Conservation (phyloP, 2,113 vertebrate genomes). For the Proteles cristata region DNA sequence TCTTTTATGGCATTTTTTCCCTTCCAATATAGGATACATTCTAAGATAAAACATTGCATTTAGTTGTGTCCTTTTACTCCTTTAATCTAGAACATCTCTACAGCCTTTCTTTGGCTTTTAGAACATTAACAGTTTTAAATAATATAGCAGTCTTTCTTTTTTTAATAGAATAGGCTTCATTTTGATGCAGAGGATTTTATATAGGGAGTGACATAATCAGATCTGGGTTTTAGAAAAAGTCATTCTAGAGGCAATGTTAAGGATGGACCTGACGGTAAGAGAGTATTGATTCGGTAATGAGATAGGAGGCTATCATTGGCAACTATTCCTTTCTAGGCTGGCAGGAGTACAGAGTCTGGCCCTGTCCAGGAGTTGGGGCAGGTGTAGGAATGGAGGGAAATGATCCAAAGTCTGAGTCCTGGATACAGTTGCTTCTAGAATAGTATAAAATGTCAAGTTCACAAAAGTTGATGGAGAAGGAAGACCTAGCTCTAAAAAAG, state of each 20-base stretch:
- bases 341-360: neutral
- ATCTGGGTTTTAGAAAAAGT: neutral
- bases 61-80: neutral
- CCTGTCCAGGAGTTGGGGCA: neutral
- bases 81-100: neutral
- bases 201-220: neutral
- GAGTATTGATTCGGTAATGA: neutral
- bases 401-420: neutral
- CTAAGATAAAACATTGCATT: neutral
- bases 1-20: neutral
- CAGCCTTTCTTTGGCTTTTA: neutral
- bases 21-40: neutral
- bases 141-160: neutral
- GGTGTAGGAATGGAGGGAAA: neutral
- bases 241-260: neutral
- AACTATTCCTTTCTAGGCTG: neutral
- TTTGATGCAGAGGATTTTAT: neutral
- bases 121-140: neutral
- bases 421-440: neutral
- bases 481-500: neutral
- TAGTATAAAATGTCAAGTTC: neutral
- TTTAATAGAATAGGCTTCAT: neutral
- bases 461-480: neutral
- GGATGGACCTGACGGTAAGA: neutral
- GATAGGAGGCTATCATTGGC: neutral